These are phyloP conservation scores for Bursaphelenchus okinawaensis DNA, from an alignment of 2,888 invertebrate species.

Conservation along the genomic window DNA sequence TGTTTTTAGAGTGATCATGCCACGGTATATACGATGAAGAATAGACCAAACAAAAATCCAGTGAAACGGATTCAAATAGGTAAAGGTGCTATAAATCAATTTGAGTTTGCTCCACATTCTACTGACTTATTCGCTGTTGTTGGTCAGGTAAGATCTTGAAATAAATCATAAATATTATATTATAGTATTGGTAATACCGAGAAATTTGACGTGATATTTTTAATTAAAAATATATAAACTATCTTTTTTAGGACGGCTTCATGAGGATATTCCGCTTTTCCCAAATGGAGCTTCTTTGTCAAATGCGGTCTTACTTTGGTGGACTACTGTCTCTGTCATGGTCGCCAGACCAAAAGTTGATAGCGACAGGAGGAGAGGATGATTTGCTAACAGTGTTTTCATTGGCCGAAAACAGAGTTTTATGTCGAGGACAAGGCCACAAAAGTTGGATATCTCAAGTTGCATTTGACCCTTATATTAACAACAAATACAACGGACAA, in stretches of 20 bases:
- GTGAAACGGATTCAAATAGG: slow-evolving; percentile 68
- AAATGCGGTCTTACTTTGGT: slow-evolving; percentile 81
- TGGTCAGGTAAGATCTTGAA: slow-evolving; percentile 64
- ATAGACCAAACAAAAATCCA: slow-evolving; percentile 86
- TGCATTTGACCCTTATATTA: slow-evolving; percentile 44
- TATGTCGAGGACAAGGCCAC: slow-evolving; percentile 95
- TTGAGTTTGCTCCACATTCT: slow-evolving; percentile 85
- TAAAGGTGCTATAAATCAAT: slow-evolving; percentile 74
- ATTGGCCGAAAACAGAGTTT: slow-evolving; percentile 71
- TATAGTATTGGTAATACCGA: background rate
- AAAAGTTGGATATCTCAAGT: slow-evolving; percentile 89
- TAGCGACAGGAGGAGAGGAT: slow-evolving; percentile 93
- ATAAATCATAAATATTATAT: background rate
- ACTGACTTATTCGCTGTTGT: slow-evolving; percentile 81
- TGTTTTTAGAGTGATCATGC: slow-evolving; percentile 73
- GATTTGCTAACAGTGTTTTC: slow-evolving; percentile 97
- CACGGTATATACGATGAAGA: slow-evolving; percentile 88
- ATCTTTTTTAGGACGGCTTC: slow-evolving; percentile 68
- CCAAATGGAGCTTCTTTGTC: slow-evolving; percentile 88
- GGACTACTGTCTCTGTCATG: slow-evolving; percentile 94
- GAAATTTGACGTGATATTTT: too few species aligned
- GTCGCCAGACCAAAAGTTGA: slow-evolving; percentile 78
- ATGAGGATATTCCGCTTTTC: slow-evolving; percentile 92
- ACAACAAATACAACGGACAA: background rate
- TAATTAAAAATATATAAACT: too few species aligned